Evolutionary conservation across 2,888 invertebrate genomes (phyloP), one percentile per base, ranked within the genome.

Genomic region (Aplocera efformata): DNA sequence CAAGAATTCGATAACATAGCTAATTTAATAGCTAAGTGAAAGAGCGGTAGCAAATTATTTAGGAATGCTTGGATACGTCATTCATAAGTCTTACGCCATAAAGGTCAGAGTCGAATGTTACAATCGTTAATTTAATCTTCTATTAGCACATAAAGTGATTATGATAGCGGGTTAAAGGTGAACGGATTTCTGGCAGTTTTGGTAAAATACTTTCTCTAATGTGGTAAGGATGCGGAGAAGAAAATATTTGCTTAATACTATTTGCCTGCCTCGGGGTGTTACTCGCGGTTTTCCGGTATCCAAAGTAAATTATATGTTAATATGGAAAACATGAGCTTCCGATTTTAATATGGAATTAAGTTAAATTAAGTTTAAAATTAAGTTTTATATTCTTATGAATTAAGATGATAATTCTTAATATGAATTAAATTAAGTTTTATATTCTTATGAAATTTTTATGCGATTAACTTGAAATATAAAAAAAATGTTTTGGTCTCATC

Each of bases 91-190:
- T 41, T 35, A 31, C 35, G 9, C 26, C 31, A 35, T 35, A 41
- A 41, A 41, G 44, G 35, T 44, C 39, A 29, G 22, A 32, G 25
- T 30, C 21, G 28, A 38, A 22, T 34, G 30, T 35, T 27, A 39
- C 33, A 35, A 34, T 28, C 31, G 32, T 21, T 10, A 31, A 38
- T 38, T 38, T 43, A 20, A 39, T 33, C 29, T 25, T 40, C 35
- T 26, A 29, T 20, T 27, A 20, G 21, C 30, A 24, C 29, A 24
- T 9, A 10, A 26, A 42, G 35, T 32, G 28, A 33, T 31, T 37
- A 31, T 25, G 13, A 29, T 10, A 21, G 3, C 6, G 20, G n/a
- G n/a, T 6, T 22, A 1, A 7, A 36, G 36, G 44, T 40, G 44
- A 39, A 30, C 36, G 36, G 44, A 40, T 40, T 2, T 17, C 3